Percentiles rank a stretch among this genome's conserved stretches.
phyloP scores from a whole-genome alignment of 2,888 invertebrate genomes.

The Ceriagrion tenellum region DNA sequence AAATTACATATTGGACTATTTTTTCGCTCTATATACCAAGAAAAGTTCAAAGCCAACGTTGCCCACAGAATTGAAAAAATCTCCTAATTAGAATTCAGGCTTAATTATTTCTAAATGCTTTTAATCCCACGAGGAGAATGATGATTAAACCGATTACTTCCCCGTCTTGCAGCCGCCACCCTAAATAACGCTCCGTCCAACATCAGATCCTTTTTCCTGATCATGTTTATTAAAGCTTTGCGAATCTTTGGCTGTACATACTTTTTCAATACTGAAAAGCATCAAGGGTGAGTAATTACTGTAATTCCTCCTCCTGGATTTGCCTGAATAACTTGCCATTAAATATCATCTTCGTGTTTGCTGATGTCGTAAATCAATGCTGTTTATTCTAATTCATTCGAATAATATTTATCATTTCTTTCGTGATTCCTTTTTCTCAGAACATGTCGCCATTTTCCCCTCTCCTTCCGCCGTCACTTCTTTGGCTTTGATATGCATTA shows the following conservation, averaged over 20 bases:
- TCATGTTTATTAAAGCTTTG: background rate
- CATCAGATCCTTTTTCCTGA: background rate
- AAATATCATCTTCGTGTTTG: background rate
- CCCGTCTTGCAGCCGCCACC: background rate
- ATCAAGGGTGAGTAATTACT: background rate
- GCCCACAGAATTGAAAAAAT: no score
- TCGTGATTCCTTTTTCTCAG: background rate
- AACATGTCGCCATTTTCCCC: background rate
- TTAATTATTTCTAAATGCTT: no score
- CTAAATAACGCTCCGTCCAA: background rate
- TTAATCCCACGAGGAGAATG: background rate
- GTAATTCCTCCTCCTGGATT: background rate
- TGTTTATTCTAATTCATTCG: background rate
- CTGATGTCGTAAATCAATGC: background rate
- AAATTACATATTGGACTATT: no score
- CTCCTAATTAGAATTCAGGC: no score
- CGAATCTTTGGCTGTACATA: background rate
- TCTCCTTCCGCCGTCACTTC: background rate
- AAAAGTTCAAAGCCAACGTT: no score
- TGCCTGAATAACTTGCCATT: background rate
- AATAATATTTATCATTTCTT: constrained; percentile 14
- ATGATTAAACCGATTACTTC: background rate
- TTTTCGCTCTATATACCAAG: no score
- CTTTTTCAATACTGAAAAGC: background rate
- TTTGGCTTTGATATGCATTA: constrained; percentile 18